Evolutionary conservation across 2,888 invertebrate genomes (phyloP), one percentile per base, ranked within the genome.

Genomic region (Timandra comae): DNA sequence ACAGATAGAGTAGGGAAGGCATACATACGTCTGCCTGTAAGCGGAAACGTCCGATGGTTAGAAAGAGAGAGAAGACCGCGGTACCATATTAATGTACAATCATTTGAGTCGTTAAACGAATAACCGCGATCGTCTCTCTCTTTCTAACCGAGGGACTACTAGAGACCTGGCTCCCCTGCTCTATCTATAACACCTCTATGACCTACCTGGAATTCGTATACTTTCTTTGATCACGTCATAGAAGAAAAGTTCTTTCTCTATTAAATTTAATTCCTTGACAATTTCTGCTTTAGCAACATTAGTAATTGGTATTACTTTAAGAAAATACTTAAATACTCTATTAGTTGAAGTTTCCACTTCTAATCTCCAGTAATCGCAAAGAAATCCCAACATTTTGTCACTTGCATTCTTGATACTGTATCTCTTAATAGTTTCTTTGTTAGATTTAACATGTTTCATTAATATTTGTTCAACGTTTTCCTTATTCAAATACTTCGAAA

Each of bases 311-410:
- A 82, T 50, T 2, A 73, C 64, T 60, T 85, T 85, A 11, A 82
- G 58, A 23, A 85, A 85, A 41, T 76, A 84, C 33, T 44, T 40
- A 1, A 73, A 43, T 0, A 48, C 36, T 46, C 59, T 56, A 30
- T 52, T 41, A 29, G 52, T 43, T 6, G 43, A 46, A 58, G n/a
- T 33, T 31, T 48, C 35, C 7, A 84, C 66, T 54, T 65, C 56
- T 1, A 84, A 48, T 60, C 67, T 82, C 69, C 70, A 77, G 50
- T 84, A 81, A 44, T 85, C 85, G n/a, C 71, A 57, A 13, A 81
- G 43, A 42, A 77, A 84, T 9, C 85, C 85, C 34, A 85, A 49
- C 79, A 84, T 80, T 51, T 74, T 77, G 7, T 75, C 68, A 52
- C 79, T 82, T 1, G 82, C 80, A 30, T 57, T 61, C 11, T 52